Evolutionary conservation across 2,888 invertebrate genomes (phyloP).

Genomic region (Chironomus riparius): DNA sequence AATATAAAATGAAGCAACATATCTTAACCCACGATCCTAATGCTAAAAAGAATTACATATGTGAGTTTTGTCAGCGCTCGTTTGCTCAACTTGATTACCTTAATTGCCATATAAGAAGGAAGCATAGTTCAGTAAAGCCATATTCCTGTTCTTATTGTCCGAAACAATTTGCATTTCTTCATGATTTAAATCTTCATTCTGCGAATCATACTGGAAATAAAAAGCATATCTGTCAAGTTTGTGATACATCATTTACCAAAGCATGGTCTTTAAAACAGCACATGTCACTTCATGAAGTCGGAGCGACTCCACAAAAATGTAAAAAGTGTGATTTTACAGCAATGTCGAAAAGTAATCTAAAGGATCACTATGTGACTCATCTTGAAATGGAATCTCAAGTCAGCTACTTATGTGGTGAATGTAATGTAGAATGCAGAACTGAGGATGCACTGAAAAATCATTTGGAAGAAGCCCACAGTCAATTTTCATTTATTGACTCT

Average conservation of each 20-base stretch:
- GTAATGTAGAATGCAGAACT: background rate
- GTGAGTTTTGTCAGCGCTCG: slow-evolving; percentile 1
- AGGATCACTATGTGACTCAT: too few relatives aligned
- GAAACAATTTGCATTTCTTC: slow-evolving; percentile 9
- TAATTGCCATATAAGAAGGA: slow-evolving; percentile 15
- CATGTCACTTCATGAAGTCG: slow-evolving; percentile 2
- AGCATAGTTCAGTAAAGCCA: slow-evolving; percentile 1
- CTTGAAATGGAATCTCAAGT: background rate
- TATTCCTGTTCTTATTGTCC: background rate
- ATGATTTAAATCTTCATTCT: slow-evolving; percentile 9
- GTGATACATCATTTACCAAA: slow-evolving; percentile 19
- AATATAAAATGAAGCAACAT: slow-evolving; percentile 8
- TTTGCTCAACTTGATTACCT: slow-evolving; percentile 14
- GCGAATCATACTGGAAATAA: slow-evolving; percentile 12
- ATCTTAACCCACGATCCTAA: background rate
- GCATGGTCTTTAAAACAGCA: slow-evolving; percentile 17
- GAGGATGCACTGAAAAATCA: background rate
- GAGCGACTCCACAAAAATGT: background rate
- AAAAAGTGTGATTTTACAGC: slow-evolving; percentile 5
- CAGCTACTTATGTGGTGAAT: background rate
- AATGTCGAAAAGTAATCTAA: background rate
- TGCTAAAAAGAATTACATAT: background rate
- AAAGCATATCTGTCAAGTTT: slow-evolving; percentile 9
- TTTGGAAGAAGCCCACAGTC: background rate
- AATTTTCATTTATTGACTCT: background rate